These are phyloP conservation scores for Acleris holmiana DNA, from an alignment of 2,888 invertebrate genomes.

Conservation along the genomic window DNA sequence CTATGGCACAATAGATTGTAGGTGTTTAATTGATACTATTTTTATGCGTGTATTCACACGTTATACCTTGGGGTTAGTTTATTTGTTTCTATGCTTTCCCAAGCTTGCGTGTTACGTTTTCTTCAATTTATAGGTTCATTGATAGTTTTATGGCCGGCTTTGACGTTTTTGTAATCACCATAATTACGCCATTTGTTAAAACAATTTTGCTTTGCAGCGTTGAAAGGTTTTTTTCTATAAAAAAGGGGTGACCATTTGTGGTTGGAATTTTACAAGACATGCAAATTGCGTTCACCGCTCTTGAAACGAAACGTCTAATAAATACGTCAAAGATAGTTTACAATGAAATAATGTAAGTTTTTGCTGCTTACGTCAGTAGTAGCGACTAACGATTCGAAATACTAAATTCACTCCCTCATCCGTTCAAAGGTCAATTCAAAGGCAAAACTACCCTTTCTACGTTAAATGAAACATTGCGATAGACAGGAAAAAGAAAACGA, in stretches of 20 bases:
- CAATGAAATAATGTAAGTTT: not conserved
- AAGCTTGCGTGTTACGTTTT: conserved; percentile 66
- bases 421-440: conserved; percentile 69
- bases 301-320: not conserved
- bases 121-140: conserved; percentile 69
- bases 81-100: conserved; percentile 65
- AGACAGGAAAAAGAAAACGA: conserved; percentile 75
- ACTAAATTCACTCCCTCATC: conserved; percentile 46
- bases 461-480: conserved; percentile 69
- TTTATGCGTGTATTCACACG: conserved; percentile 71
- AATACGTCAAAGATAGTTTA: not conserved
- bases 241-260: conserved; percentile 16
- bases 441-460: conserved; percentile 75
- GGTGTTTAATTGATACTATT: conserved; percentile 69
- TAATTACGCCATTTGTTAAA: conserved; percentile 66
- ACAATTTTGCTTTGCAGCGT: conserved; percentile 52
- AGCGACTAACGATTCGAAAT: not conserved
- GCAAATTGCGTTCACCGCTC: conserved; percentile 6
- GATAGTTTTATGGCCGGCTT: conserved; percentile 67
- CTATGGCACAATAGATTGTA: conserved; percentile 59
- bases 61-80: conserved; percentile 57
- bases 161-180: conserved; percentile 64
- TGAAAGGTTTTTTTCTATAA: conserved; percentile 42
- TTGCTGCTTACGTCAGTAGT: not conserved
- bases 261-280: conserved; percentile 11